Evolutionary conservation across 2,888 invertebrate species (phyloP).

Genomic region (Tromatobia lineatoria): DNA sequence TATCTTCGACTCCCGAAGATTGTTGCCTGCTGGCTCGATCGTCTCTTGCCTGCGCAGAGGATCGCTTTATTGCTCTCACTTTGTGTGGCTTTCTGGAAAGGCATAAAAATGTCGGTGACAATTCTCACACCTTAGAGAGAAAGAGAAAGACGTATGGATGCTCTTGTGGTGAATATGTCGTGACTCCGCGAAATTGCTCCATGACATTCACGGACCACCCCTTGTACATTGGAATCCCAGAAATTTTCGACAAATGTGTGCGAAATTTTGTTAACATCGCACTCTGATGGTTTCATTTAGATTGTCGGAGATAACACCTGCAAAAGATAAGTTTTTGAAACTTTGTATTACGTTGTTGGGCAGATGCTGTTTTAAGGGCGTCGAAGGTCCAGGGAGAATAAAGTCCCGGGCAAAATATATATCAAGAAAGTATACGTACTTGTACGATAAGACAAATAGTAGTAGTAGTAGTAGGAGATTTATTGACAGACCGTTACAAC

Average conservation of each 20-base stretch:
- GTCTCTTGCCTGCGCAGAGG: background rate
- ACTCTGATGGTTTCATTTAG: background rate
- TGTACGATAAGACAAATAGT: too few species aligned
- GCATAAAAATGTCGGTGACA: constrained; percentile 66
- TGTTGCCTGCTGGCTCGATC: background rate
- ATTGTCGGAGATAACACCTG: background rate
- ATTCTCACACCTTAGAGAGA: constrained; percentile 57
- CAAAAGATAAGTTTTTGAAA: background rate
- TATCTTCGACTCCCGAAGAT: background rate
- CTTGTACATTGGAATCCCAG: background rate
- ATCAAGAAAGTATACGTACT: too few species aligned
- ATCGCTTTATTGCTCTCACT: constrained; percentile 46
- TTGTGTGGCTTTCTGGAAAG: constrained; percentile 67
- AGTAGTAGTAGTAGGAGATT: too few species aligned
- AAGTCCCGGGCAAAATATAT: background rate
- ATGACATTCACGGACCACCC: constrained; percentile 16
- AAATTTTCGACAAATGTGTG: background rate
- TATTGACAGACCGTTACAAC: too few species aligned
- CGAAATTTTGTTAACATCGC: background rate
- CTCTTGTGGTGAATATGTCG: background rate
- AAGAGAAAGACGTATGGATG: background rate
- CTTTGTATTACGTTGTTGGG: background rate
- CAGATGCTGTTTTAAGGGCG: background rate
- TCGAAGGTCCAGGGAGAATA: background rate
- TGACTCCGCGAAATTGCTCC: background rate